Conservation (phyloP, 30 jellyfish, hydroid and myxozoan species). For the Hydractinia echinata region DNA sequence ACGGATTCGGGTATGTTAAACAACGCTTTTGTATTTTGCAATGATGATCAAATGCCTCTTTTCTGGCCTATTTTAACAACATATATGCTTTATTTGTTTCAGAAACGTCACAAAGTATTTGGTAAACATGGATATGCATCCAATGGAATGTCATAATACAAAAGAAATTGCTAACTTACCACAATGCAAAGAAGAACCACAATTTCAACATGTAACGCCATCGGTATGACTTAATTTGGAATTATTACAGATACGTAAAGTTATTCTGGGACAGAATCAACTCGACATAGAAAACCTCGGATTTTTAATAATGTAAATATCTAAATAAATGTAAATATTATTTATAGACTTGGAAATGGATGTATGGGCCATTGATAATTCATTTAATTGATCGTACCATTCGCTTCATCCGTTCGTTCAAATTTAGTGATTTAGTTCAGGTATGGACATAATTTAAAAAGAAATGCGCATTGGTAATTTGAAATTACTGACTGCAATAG, state of each 20-base stretch:
- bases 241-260: no score
- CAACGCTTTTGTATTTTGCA: background rate
- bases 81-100: background rate
- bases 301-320: background rate
- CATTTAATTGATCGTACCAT: constrained; percentile 53
- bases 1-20: constrained; percentile 80
- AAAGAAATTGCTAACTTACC: constrained; percentile 11
- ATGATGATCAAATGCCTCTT: background rate
- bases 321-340: background rate
- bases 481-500: no score
- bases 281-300: no score
- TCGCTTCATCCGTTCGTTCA: constrained; percentile 30
- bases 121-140: constrained; percentile 52
- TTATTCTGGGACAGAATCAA: no score
- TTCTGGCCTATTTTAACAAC: background rate
- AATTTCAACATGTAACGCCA: constrained; percentile 52
- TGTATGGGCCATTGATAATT: constrained; percentile 47
- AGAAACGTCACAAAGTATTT: constrained; percentile 68
- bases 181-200: constrained; percentile 44
- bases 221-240: constrained; percentile 28
- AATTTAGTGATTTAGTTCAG: constrained; percentile 4
- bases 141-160: constrained; percentile 28
- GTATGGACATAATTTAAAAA: background rate
- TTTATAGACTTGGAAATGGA: constrained; percentile 88
- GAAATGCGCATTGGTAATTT: background rate